Conservation (phyloP, 2,113 vertebrate genomes). For the Accipiter cooperii region DNA sequence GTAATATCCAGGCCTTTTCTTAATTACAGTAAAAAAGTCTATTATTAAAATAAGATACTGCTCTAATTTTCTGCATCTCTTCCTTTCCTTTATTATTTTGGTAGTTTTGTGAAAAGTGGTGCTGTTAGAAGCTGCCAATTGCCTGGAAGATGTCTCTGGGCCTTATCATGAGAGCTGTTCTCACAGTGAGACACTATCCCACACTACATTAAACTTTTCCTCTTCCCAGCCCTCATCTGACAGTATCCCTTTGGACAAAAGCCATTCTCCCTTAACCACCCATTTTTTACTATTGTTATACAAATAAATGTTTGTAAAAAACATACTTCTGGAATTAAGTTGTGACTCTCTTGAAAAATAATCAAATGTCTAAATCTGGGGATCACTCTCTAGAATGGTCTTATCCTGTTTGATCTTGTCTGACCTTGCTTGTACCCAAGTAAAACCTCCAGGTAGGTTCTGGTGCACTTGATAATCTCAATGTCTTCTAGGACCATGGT, state of each 20-base stretch:
- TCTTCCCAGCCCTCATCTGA: background rate
- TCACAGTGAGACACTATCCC: background rate
- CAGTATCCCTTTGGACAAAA: background rate
- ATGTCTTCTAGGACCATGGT: rapidly evolving
- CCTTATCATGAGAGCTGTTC: background rate
- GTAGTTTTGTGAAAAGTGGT: background rate
- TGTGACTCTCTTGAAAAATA: background rate
- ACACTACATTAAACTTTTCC: background rate
- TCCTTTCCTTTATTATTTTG: background rate
- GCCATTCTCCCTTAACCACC: background rate
- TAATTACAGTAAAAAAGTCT: background rate
- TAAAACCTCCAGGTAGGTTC: background rate
- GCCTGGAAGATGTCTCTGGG: background rate
- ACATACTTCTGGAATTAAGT: background rate
- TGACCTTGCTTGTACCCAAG: background rate
- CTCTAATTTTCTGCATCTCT: background rate
- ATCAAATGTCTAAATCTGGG: background rate
- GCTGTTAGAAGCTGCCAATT: background rate
- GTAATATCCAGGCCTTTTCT: background rate
- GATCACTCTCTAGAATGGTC: background rate
- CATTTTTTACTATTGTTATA: background rate
- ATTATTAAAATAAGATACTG: background rate
- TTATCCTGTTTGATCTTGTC: background rate
- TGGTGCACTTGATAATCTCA: background rate
- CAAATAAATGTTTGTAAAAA: background rate